Evolutionary conservation across 2,888 invertebrate species (phyloP), one percentile per base, ranked within the genome.

Genomic region (Ornithoptera alexandrae): DNA sequence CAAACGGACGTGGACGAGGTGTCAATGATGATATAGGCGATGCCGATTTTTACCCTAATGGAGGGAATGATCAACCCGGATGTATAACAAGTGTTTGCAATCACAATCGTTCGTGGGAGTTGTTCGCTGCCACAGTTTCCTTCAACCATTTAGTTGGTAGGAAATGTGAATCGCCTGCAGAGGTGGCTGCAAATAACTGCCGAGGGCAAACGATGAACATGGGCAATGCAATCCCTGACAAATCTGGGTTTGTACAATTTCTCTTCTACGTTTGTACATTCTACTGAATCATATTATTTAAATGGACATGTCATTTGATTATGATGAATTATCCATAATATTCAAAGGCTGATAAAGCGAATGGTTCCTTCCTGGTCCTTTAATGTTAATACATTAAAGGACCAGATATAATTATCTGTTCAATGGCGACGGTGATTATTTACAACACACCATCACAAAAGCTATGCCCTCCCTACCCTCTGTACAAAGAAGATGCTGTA

Each of bases 21-120:
- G 93, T 88, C 42, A 93, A 93, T 0, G 78, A 82, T 3, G 79
- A 88, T 5, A 81, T 94, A 2, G 94, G 89, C 0, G 83, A 93
- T 70, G 93, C 81, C 2, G 94, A 94, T 80, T 94, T 94, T 81
- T 94, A 93, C 89, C 93, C 93, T 22, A 94, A 94, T 73, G 90
- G 92, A 60, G 94, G 94, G 0, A 84, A 74, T 66, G 79, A 78
- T n/a, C 87, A 88, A 65, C 88, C 89, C 1, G 88, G 86, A 3
- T 90, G 90, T 65, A 2, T 80, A 0, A 79, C 81, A 6, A 82
- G 75, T 57, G 39, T 86, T 7, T 90, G 89, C 74, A 80, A 85
- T 72, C 89, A 89, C 72, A 84, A 88, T 70, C 84, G 86, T 7
- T 84, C 90, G 4, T 88, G 84, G 83, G 81, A 85, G 64, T 72